These are phyloP conservation scores for Dynastes hyllus DNA, from an alignment of 2,888 invertebrate genomes.

Conservation along the genomic window DNA sequence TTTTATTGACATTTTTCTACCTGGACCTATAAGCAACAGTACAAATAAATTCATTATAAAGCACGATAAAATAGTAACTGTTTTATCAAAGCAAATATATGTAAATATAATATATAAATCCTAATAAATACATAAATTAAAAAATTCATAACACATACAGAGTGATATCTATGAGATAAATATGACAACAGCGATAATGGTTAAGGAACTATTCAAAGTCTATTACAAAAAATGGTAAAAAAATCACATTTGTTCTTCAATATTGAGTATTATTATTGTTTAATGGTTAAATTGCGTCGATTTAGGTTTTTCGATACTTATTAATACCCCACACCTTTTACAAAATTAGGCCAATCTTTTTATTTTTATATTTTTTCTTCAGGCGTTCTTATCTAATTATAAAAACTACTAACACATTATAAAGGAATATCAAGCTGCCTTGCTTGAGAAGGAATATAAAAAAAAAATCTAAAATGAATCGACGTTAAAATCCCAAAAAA, in stretches of 20 bases:
- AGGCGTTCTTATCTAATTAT: conserved; percentile 41
- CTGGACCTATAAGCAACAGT: conserved; percentile 50
- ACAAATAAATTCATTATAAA: conserved; percentile 43
- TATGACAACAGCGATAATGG: conserved; percentile 53
- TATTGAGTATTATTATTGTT: conserved; percentile 66
- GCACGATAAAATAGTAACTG: conserved; percentile 45
- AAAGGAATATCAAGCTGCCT: conserved; percentile 53
- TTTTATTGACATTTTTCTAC: conserved; percentile 51
- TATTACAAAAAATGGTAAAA: conserved; percentile 58
- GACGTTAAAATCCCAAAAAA: conserved; percentile 30
- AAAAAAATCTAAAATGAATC: conserved; percentile 24
- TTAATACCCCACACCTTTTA: conserved; percentile 62
- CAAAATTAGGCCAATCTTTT: conserved; percentile 44
- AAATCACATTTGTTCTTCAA: conserved; percentile 65
- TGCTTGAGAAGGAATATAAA: conserved; percentile 39
- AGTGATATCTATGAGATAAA: conserved; percentile 50
- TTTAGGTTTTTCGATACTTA: conserved; percentile 56
- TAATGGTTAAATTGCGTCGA: conserved; percentile 58
- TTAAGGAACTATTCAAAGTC: conserved; percentile 59
- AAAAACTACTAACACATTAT: conserved; percentile 51
- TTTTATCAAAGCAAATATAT: conserved; percentile 47
- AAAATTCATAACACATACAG: conserved; percentile 50
- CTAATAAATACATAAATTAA: conserved; percentile 53
- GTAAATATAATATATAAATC: conserved; percentile 47
- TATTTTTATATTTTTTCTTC: conserved; percentile 36